A percentile compares a stretch with the other conserved stretches of the same genome.
phyloP scores from a whole-genome alignment of 1,140 invertebrate species.

The Bombus picipes region DNA sequence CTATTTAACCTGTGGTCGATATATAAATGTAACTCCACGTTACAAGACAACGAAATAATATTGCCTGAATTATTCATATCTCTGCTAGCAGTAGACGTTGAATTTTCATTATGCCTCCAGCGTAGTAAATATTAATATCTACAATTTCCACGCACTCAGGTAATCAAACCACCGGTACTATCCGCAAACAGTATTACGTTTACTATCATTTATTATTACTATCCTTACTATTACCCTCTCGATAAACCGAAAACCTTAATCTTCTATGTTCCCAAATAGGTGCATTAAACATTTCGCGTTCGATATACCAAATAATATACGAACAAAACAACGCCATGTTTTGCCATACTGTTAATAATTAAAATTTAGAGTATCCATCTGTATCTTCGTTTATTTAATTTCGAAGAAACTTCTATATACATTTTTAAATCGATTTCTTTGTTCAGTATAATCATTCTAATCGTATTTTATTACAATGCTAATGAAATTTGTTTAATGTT shows the following conservation, averaged over 20 bases:
- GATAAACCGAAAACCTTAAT: not conserved
- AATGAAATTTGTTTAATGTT: no score
- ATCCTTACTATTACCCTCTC: not conserved
- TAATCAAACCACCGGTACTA: not conserved
- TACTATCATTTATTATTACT: not conserved
- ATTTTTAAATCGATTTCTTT: no score
- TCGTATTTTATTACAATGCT: no score
- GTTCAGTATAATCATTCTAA: no score
- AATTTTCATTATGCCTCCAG: not conserved
- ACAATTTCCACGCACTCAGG: not conserved
- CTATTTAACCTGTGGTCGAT: not conserved
- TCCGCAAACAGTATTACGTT: not conserved
- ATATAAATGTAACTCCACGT: not conserved
- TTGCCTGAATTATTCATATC: not conserved
- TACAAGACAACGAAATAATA: not conserved
- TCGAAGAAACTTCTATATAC: no score
- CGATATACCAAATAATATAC: not conserved
- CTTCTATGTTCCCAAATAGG: not conserved
- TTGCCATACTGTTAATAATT: no score
- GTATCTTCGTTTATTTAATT: no score
- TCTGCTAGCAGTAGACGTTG: not conserved
- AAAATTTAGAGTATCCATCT: no score
- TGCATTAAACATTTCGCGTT: not conserved
- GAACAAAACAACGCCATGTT: no score
- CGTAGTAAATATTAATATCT: not conserved